Evolutionary conservation across 2,113 vertebrate genomes (phyloP).

Genomic region (Brienomyrus brachyistius): DNA sequence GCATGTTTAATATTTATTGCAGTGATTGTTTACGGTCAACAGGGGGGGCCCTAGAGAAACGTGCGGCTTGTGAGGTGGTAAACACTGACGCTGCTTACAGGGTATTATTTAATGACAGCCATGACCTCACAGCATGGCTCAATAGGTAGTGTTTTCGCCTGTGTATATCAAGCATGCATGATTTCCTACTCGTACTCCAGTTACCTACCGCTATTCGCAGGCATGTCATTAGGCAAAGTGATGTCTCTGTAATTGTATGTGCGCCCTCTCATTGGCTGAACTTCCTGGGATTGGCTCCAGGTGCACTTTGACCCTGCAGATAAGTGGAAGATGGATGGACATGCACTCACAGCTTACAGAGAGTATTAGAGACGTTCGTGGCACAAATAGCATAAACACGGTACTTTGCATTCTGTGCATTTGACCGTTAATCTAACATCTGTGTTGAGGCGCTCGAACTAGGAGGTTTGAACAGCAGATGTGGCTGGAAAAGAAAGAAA

Average conservation of each 20-base stretch:
- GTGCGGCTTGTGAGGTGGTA: not conserved
- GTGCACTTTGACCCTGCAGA: not conserved
- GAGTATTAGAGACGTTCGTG: not conserved
- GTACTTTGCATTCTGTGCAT: not conserved
- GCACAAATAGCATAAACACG: not conserved
- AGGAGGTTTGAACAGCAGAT: not conserved
- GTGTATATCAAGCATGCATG: not conserved
- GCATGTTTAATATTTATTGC: not conserved
- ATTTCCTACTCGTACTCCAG: not conserved
- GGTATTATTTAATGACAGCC: not conserved
- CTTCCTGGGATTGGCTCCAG: not conserved
- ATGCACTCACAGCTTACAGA: not conserved
- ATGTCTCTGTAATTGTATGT: not conserved
- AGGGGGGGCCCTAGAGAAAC: not conserved
- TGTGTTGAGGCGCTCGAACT: not conserved
- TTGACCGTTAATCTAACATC: not conserved
- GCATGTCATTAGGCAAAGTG: not conserved
- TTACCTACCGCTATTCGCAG: not conserved
- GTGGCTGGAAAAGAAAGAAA: not conserved
- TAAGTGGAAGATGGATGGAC: not conserved
- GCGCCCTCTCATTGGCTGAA: not conserved
- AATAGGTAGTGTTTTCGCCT: not conserved
- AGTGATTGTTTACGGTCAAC: not conserved
- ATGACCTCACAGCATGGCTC: not conserved
- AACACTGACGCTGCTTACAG: not conserved